Evolutionary conservation across 2,797 vertebrate species (phyloP).

Genomic region (Acomys russatus): DNA sequence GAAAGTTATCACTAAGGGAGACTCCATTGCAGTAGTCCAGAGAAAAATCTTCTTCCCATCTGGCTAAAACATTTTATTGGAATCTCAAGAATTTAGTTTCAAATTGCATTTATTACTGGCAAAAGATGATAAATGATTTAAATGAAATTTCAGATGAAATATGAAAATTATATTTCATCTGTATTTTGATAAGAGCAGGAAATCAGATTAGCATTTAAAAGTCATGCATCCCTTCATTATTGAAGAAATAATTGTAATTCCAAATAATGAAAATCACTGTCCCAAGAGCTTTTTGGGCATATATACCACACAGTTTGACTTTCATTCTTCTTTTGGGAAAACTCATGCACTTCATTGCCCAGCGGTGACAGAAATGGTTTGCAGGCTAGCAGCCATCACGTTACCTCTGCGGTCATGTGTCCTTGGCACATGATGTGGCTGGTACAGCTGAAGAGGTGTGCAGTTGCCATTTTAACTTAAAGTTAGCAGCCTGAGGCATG

Average conservation of each 20-base stretch:
- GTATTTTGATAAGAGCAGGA: slow-evolving; percentile 41
- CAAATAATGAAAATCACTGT: slow-evolving; percentile 50
- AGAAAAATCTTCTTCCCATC: slow-evolving; percentile 4
- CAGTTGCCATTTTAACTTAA: neutral
- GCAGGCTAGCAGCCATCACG: neutral
- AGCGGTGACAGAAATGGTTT: neutral
- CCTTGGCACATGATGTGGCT: neutral
- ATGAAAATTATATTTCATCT: slow-evolving; percentile 26
- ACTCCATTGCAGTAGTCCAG: slow-evolving; percentile 4
- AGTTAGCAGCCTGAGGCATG: neutral
- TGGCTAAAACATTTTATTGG: slow-evolving; percentile 60
- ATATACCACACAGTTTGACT: neutral
- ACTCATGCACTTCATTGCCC: neutral
- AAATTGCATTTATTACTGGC: slow-evolving; percentile 56
- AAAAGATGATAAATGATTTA: slow-evolving; percentile 52
- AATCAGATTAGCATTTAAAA: slow-evolving; percentile 52
- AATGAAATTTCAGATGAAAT: slow-evolving; percentile 67
- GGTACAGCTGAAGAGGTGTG: neutral
- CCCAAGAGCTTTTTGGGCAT: slow-evolving; percentile 47
- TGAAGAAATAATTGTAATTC: slow-evolving; percentile 56
- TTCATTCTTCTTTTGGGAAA: neutral
- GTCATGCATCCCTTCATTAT: slow-evolving; percentile 36
- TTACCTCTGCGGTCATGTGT: neutral
- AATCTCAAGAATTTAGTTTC: slow-evolving; percentile 66
- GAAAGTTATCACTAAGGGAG: slow-evolving; percentile 69